Base-by-base conservation (phyloP, 2,888 invertebrate genomes). In the Aquatica leii region DNA sequence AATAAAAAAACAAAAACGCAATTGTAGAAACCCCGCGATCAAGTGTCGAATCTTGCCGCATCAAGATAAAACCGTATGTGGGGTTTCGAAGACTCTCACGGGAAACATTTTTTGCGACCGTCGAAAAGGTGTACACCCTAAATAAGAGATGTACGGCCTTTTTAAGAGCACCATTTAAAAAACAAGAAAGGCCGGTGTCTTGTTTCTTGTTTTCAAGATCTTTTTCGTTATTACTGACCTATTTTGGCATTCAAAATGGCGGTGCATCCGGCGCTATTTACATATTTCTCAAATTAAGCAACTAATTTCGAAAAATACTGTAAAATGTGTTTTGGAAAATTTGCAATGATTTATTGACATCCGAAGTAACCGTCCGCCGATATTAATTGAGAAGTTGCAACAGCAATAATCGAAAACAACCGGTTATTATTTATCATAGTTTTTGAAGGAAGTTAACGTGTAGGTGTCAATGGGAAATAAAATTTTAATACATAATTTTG, bases 41-140 rank as follows among this genome's bases (percentile, higher is more conserved):
- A 24, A 24, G 6, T 4, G 6, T 24, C 24, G 24, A 24, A 24
- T 24, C 24, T 24, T 24, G 6, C 18, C 8, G 18, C 46, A 46
- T 46, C 46, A 46, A 46, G 46, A 46, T 46, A 20, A 6, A 46
- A 46, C 24, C 2, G 6, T 6, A 24, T 12, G 46, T 46, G 46
- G 46, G 20, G 46, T 46, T 46, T 46, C 18, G 46, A 46, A 46
- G 46, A 46, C 18, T 46, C 46, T 46, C 46, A 46, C 46, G 46
- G 46, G 46, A 46, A 46, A 46, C 46, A 46, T 46, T 46, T 46
- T 46, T 46, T 46, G 46, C 46, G 46, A 46, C 46, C 46, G 20
- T 17, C 46, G 18, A 18, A 46, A 46, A 46, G 46, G 46, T 46
- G 46, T 46, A 46, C n/a, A n/a, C 46, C 46, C 46, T 46, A 46